A percentile compares a stretch with the other conserved stretches of the same genome.
phyloP scores from a whole-genome alignment of 2,888 invertebrate genomes.

The Anaspis maculata region DNA sequence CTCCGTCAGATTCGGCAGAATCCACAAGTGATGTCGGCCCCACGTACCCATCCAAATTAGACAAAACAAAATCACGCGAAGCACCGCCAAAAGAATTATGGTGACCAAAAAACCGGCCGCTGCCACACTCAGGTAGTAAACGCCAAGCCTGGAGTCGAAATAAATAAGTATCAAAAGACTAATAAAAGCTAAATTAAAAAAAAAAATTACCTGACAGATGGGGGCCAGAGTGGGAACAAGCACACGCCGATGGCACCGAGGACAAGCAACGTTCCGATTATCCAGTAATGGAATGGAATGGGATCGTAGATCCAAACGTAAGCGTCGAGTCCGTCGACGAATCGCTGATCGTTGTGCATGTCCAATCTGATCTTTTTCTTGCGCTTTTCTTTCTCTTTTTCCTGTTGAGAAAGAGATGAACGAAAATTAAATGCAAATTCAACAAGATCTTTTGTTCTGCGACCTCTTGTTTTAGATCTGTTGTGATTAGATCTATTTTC shows the following conservation, averaged over 20 bases:
- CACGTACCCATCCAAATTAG: conserved; percentile 80
- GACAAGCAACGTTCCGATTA: conserved; percentile 83
- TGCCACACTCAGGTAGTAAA: conserved; percentile 92
- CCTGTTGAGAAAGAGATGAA: conserved; percentile 7
- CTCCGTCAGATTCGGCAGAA: conserved; percentile 97
- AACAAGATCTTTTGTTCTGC: not conserved
- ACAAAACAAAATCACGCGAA: conserved; percentile 87
- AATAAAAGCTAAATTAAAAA: conserved; percentile 6
- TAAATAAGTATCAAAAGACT: conserved; percentile 9
- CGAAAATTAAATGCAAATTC: not conserved
- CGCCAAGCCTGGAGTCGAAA: conserved; percentile 73
- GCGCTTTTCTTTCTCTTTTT: conserved; percentile 54
- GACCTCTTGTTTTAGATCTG: too few species aligned
- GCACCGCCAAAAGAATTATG: conserved; percentile 81
- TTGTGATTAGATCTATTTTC: too few species aligned
- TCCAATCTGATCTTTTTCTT: conserved; percentile 91
- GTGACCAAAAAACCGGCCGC: conserved; percentile 93
- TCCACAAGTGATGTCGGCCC: conserved; percentile 92
- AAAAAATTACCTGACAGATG: conserved; percentile 61
- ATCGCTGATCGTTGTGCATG: conserved; percentile 92
- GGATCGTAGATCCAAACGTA: conserved; percentile 99
- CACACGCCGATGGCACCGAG: conserved; percentile 92
- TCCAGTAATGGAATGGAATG: conserved; percentile 88
- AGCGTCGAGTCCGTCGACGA: conserved; percentile 89
- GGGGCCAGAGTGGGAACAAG: conserved; percentile 99